Percentiles rank a stretch among this genome's conserved stretches.
phyloP scores from a whole-genome alignment of 2,113 vertebrate genomes.

The Bungarus multicinctus region DNA sequence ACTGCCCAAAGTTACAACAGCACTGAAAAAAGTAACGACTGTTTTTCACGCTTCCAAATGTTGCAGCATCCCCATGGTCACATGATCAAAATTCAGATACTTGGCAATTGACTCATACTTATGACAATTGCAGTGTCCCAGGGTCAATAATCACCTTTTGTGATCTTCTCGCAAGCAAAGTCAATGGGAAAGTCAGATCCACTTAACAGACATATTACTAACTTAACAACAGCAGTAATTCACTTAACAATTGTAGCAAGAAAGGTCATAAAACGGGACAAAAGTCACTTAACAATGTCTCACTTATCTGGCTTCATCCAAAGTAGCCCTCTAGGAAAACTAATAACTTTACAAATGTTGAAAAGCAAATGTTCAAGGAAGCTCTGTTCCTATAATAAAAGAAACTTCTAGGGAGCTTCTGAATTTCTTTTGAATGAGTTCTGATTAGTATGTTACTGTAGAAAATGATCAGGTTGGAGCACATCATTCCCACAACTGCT shows the following conservation, averaged over 20 bases:
- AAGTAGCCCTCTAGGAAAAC: background rate
- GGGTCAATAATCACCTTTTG: background rate
- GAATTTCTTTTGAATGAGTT: background rate
- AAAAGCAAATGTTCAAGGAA: background rate
- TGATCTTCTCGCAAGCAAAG: background rate
- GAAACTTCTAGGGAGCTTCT: background rate
- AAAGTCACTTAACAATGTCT: background rate
- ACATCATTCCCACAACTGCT: background rate
- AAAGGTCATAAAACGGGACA: background rate
- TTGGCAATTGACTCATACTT: background rate
- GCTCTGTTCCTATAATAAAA: background rate
- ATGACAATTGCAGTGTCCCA: background rate
- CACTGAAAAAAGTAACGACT: background rate
- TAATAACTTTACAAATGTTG: background rate
- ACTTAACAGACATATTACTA: background rate
- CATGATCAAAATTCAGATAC: background rate
- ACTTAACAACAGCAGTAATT: background rate
- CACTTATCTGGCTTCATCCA: background rate
- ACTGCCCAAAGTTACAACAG: background rate
- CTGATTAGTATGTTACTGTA: background rate
- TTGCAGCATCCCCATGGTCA: background rate
- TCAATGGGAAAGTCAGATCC: background rate
- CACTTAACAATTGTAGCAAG: background rate
- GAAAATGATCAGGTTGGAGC: background rate
- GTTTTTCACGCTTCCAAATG: background rate